Evolutionary conservation across 1,140 invertebrate genomes (phyloP).

Genomic region (Temnothorax longispinosus): DNA sequence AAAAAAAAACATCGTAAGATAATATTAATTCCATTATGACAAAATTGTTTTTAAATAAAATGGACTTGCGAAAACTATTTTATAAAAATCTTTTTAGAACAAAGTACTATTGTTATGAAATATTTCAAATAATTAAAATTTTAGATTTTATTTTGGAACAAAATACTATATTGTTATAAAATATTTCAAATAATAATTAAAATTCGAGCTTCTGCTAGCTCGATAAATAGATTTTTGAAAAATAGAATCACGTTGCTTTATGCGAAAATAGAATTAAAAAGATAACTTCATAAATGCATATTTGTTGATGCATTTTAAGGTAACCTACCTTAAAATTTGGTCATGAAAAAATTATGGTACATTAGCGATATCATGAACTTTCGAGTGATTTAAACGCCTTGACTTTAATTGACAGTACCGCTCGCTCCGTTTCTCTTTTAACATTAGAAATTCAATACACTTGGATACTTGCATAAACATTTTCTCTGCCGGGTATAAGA

Average conservation of each 20-base stretch:
- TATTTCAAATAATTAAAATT: neutral
- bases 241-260: neutral
- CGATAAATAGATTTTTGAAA: neutral
- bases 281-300: too few species aligned
- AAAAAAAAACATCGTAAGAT: neutral
- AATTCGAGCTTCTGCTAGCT: neutral
- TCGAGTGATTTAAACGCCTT: neutral
- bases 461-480: neutral
- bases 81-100: neutral
- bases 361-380: neutral
- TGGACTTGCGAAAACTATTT: neutral
- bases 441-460: conserved; percentile 19
- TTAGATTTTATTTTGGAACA: neutral
- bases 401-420: neutral
- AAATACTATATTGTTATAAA: too few species aligned
- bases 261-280: neutral
- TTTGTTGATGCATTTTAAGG: neutral
- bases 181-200: neutral
- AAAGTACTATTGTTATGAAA: neutral
- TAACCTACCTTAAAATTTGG: neutral
- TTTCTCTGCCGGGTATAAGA: neutral
- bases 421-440: neutral
- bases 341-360: neutral
- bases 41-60: neutral
- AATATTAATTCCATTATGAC: neutral